Percentiles rank a stretch among this genome's conserved stretches.
phyloP scores from a whole-genome alignment of 2,888 invertebrate species.

The Harpalus rubripes region DNA sequence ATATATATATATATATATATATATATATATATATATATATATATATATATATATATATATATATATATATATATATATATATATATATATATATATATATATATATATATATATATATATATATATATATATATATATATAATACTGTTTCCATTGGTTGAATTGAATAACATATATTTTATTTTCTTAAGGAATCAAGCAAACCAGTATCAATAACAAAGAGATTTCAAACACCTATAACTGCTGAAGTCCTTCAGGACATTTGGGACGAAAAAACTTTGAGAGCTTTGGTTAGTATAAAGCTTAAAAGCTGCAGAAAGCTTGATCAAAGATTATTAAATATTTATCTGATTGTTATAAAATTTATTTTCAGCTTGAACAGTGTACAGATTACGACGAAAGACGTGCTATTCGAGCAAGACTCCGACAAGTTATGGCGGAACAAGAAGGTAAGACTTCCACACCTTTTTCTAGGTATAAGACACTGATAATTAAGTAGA shows the following conservation, averaged over 20 bases:
- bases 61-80: too few species aligned
- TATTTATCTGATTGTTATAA: background rate
- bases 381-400: conserved; percentile 92
- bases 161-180: background rate
- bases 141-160: too few species aligned
- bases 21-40: too few species aligned
- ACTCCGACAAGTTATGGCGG: conserved; percentile 90
- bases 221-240: conserved; percentile 77
- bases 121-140: too few species aligned
- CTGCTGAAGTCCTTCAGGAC: conserved; percentile 83
- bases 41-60: too few species aligned
- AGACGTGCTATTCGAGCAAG: conserved; percentile 89
- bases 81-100: too few species aligned
- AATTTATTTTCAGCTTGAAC: conserved; percentile 84
- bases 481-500: too few species aligned
- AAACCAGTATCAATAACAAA: conserved; percentile 72
- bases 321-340: background rate
- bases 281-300: conserved; percentile 83
- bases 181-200: conserved; percentile 69
- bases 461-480: background rate
- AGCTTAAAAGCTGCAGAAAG: background rate
- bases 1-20: too few species aligned
- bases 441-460: conserved; percentile 86
- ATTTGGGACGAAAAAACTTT: conserved; percentile 89
- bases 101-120: too few species aligned